Percentiles rank a stretch among this genome's conserved stretches.
phyloP scores from a whole-genome alignment of 2,797 vertebrate genomes.

The Gobio occitaniae region DNA sequence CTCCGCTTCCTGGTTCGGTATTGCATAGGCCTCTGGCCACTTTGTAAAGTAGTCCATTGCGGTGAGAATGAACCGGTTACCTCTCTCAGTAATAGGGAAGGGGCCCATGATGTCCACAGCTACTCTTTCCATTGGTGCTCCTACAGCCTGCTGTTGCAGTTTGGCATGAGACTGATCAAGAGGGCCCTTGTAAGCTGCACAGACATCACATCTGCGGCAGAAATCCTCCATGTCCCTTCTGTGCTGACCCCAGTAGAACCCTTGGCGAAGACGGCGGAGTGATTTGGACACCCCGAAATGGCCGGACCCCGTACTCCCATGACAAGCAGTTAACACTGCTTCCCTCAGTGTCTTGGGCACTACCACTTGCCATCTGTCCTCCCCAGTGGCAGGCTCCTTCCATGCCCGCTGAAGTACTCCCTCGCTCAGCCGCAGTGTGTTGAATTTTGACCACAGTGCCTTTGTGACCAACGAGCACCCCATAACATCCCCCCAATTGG shows the following conservation, averaged over 20 bases:
- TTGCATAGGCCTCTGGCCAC: background rate
- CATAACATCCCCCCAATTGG: too few relatives aligned
- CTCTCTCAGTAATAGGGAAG: too few relatives aligned
- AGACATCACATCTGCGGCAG: constrained; percentile 24
- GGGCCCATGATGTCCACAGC: too few relatives aligned
- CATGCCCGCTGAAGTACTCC: too few relatives aligned
- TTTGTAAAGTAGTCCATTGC: constrained; percentile 34
- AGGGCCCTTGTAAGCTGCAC: constrained; percentile 19
- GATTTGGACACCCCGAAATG: constrained; percentile 51
- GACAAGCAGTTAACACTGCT: background rate
- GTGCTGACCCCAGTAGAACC: background rate
- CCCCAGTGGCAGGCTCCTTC: background rate
- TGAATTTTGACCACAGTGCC: too few relatives aligned
- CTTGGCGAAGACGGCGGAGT: background rate
- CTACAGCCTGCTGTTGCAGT: too few relatives aligned
- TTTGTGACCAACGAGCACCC: too few relatives aligned
- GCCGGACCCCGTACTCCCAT: background rate
- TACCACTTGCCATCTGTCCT: constrained; percentile 34
- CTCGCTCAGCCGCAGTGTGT: too few relatives aligned
- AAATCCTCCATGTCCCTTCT: constrained; percentile 12
- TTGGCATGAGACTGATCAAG: background rate
- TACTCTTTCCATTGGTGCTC: too few relatives aligned
- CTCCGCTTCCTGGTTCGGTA: background rate
- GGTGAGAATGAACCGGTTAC: background rate
- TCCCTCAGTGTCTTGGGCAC: constrained; percentile 3